phyloP scores from a whole-genome alignment of 2,888 invertebrate genomes.

The Meliscaeva auricollis region DNA sequence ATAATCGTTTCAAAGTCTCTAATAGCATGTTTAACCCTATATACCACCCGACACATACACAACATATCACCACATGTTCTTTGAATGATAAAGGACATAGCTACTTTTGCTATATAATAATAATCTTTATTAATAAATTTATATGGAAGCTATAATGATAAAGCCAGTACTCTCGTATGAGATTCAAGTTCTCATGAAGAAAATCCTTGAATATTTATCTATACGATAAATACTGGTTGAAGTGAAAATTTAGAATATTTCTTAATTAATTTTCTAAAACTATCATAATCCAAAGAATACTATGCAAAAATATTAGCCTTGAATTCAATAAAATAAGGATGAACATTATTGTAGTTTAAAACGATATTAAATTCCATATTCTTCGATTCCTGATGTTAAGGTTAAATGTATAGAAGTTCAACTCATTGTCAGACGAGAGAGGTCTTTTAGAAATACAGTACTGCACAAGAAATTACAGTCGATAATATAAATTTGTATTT shows the following conservation, averaged over 20 bases:
- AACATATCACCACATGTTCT: slow-evolving; percentile 3
- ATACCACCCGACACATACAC: slow-evolving; percentile 18
- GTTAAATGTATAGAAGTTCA: no score
- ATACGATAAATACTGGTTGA: neutral
- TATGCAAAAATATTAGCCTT: slow-evolving; percentile 26
- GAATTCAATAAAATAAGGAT: slow-evolving; percentile 3
- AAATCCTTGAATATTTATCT: slow-evolving; percentile 10
- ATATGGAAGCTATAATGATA: slow-evolving; percentile 18
- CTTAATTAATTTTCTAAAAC: slow-evolving; percentile 60
- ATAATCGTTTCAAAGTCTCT: neutral
- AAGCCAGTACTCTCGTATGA: neutral
- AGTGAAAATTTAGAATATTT: slow-evolving; percentile 52
- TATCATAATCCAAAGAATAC: neutral
- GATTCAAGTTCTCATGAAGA: neutral
- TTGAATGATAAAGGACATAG: slow-evolving; percentile 14
- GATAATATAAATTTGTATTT: no score
- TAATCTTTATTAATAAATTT: neutral
- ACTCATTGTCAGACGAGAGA: no score
- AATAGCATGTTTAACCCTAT: slow-evolving; percentile 17
- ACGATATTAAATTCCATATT: slow-evolving; percentile 25
- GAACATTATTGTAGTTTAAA: neutral
- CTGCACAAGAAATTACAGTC: no score
- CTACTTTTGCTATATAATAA: neutral
- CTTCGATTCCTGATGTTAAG: neutral
- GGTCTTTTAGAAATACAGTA: no score